Percentiles rank a stretch among this genome's conserved stretches.
phyloP scores from a whole-genome alignment of 2,797 vertebrate genomes.

The Staurois parvus region DNA sequence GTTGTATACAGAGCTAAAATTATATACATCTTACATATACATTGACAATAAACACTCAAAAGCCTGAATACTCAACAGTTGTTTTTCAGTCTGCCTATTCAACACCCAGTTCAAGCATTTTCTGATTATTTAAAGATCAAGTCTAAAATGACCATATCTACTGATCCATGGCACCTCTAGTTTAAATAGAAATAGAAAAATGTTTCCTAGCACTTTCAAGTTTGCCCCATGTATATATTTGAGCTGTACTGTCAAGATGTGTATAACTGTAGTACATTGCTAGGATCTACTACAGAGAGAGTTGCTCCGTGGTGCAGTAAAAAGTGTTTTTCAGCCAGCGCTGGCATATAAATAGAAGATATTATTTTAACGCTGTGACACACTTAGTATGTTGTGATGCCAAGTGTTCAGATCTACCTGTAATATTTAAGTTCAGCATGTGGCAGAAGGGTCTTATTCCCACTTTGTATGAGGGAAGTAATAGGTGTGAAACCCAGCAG shows the following conservation, averaged over 20 bases:
- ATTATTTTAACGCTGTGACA: constrained; percentile 46
- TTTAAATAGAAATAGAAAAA: too few relatives aligned
- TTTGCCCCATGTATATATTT: neutral
- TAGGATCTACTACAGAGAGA: neutral
- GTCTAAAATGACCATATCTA: too few relatives aligned
- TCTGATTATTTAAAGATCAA: too few relatives aligned
- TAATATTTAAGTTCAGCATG: constrained; percentile 57
- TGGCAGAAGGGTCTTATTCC: constrained; percentile 61
- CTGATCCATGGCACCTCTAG: too few relatives aligned
- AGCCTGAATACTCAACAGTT: too few relatives aligned
- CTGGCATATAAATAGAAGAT: constrained; percentile 53
- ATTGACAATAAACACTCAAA: too few relatives aligned
- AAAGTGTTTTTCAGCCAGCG: constrained; percentile 21
- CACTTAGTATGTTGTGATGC: constrained; percentile 43
- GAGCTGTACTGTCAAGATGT: neutral
- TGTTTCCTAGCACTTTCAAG: neutral
- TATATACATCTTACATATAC: too few relatives aligned
- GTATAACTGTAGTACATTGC: neutral
- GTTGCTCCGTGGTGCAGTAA: constrained; percentile 10
- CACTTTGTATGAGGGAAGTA: constrained; percentile 62
- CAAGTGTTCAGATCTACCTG: constrained; percentile 51
- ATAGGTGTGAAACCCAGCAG: constrained; percentile 63
- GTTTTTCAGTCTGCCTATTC: too few relatives aligned
- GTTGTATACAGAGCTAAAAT: too few relatives aligned
- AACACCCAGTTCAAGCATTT: too few relatives aligned